Base-by-base conservation (phyloP, 2,888 invertebrate genomes). In the Pocota personata region DNA sequence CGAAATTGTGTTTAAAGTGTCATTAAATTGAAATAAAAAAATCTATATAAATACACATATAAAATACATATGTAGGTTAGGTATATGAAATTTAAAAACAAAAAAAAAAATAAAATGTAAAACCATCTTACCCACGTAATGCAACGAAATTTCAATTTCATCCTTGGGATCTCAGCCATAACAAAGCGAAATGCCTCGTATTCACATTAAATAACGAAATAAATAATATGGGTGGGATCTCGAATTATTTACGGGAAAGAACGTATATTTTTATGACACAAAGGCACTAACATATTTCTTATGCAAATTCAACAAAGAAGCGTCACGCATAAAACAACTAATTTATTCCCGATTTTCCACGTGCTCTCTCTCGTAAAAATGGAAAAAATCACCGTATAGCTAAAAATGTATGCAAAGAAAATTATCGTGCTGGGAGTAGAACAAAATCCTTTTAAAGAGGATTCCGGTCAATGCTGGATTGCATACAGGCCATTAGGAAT, bases 221-320 rank as follows among this genome's bases (percentile, higher is more conserved):
- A 55, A 32, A 48, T 35, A 21, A 60, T 60, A 60, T 62, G 67
- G 30, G 46, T 62, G 43, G 16, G 52, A 19, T 69, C 55, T 35
- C 8, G 60, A 55, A 46, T 62, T 64, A 62, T 78, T 62, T 78
- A 78, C 64, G 60, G 24, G 24, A 46, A 19, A 32, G 27, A 71
- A 35, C 35, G 52, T 52, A 69, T 48, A 52, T 57, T 62, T 62
- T 62, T 71, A 55, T 64, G 60, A 48, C 55, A 21, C 10, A 46
- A 57, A n/a, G 16, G 19, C 35, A 46, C 16, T 4, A 58, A 46
- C 46, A 50, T 46, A 76, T 76, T 62, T 76, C 46, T 19, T 46
- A 82, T 76, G 82, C n/a, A 82, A 76, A 82, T 76, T 48, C 21
- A 4, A 27, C 30, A 46, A 21, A 60, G 52, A 62, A 55, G 50